Conservation (phyloP, 2,888 invertebrate genomes). For the Leptinotarsa juncta region DNA sequence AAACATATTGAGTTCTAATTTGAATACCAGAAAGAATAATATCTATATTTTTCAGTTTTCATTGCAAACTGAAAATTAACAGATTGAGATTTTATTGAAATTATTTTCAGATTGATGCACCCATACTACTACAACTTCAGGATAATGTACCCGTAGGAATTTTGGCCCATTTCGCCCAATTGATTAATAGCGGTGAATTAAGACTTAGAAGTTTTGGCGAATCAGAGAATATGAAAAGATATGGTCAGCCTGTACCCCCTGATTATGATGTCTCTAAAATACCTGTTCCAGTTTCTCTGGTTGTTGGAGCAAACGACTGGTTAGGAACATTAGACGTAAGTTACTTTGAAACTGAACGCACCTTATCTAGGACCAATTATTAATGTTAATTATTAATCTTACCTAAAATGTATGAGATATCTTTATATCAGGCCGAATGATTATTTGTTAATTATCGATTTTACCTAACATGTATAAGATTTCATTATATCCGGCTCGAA, state of each 20-base stretch:
- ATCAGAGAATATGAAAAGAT: not conserved
- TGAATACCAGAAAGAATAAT: too few relatives aligned
- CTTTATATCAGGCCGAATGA: too few relatives aligned
- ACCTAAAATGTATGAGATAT: too few relatives aligned
- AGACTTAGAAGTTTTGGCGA: not conserved
- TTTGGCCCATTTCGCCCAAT: conserved; percentile 4
- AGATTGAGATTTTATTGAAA: not conserved
- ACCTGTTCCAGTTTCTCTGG: not conserved
- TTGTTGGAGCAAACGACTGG: conserved; percentile 4
- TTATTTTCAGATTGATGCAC: conserved; percentile 1
- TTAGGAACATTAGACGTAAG: conserved; percentile 2
- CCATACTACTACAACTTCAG: not conserved
- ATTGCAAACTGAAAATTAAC: too few relatives aligned
- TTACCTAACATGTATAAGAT: too few relatives aligned
- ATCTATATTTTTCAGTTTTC: too few relatives aligned
- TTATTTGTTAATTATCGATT: too few relatives aligned
- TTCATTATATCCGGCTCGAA: too few relatives aligned
- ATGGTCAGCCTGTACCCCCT: not conserved
- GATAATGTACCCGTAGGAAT: not conserved
- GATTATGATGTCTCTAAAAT: conserved; percentile 9
- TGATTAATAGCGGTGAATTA: not conserved
- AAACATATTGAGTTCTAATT: too few relatives aligned
- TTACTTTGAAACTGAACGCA: not conserved
- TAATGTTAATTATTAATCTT: too few relatives aligned
- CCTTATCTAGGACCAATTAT: too few relatives aligned